Evolutionary conservation across 2,888 invertebrate species (phyloP), one percentile per base, ranked within the genome.

Genomic region (Spisula subtruncata): DNA sequence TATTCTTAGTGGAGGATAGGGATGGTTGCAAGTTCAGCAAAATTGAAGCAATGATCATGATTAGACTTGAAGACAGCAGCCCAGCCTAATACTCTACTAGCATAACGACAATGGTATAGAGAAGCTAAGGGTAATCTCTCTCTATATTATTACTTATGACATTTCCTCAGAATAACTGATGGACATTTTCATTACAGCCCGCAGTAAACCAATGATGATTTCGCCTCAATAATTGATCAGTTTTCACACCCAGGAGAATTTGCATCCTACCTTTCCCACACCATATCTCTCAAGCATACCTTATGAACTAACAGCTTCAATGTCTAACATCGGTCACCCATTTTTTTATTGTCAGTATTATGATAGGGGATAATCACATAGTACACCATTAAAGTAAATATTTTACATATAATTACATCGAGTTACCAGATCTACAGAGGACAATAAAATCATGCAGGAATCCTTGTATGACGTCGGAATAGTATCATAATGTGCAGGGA

Each of bases 181-280:
- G 87, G 82, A 66, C 82, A 83, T 54, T 87, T 87, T 82, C 87
- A 87, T 87, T 87, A 87, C 87, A 87, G 82, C 71, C 56, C 12
- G 75, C 79, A 32, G 54, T 82, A 48, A 84, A 88, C 87, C 56
- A 56, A 84, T 84, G 84, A 88, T 88, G 87, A 88, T 80, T 71
- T 35, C 29, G 14, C 32, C 41, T 88, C 25, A 83, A 88, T 88
- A 88, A 83, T 88, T 88, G 54, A 88, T 88, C 81, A 32, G 20
- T 54, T 25, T 71, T 79, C 29, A 85, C 80, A 75, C 85, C 85
- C 29, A 12, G 75, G 85, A 79, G 85, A 79, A 80, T 85, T 54
- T 32, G 16, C 41, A 1, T 20, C 66, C 60, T 60, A 66, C 66
- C 83, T 83, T 83, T 83, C 66, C 35, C 35, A 75, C 35, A 35